phyloP scores from a whole-genome alignment of 2,888 invertebrate genomes.

The Dione vanillae region DNA sequence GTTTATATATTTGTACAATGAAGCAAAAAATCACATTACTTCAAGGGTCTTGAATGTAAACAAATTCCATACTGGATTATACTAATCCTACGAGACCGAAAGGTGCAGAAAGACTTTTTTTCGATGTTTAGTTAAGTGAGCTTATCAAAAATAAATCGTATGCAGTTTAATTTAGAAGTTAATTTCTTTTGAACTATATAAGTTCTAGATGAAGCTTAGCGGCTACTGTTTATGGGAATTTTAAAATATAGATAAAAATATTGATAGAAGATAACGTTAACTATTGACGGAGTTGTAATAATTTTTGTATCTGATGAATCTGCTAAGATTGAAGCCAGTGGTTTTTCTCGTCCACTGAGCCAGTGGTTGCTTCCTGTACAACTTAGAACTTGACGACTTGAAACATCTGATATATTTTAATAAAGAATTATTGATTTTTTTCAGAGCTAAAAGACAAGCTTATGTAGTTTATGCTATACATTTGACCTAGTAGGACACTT shows the following conservation, averaged over 20 bases:
- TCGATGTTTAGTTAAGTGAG: neutral
- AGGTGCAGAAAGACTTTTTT: constrained; percentile 10
- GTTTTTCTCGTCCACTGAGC: too few species aligned
- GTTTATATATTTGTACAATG: constrained; percentile 32
- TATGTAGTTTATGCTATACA: too few species aligned
- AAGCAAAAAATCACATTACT: constrained; percentile 33
- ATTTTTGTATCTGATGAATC: too few species aligned
- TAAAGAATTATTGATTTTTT: too few species aligned
- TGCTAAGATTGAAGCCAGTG: too few species aligned
- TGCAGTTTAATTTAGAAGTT: neutral
- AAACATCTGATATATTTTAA: too few species aligned
- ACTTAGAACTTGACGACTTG: too few species aligned
- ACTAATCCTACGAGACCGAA: constrained; percentile 41
- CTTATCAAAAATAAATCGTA: neutral
- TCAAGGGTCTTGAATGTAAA: constrained; percentile 44
- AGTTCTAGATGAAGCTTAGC: neutral
- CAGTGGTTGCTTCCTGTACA: too few species aligned
- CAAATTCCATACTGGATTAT: constrained; percentile 48
- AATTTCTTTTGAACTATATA: neutral
- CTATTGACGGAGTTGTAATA: too few species aligned
- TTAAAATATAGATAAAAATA: neutral
- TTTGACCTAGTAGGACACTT: too few species aligned
- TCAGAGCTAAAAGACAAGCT: too few species aligned
- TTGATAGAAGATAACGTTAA: neutral
- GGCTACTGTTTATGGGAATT: neutral